Evolutionary conservation across 2,113 vertebrate genomes (phyloP), one percentile per base, ranked within the genome.

Genomic region (Megalops atlanticus): DNA sequence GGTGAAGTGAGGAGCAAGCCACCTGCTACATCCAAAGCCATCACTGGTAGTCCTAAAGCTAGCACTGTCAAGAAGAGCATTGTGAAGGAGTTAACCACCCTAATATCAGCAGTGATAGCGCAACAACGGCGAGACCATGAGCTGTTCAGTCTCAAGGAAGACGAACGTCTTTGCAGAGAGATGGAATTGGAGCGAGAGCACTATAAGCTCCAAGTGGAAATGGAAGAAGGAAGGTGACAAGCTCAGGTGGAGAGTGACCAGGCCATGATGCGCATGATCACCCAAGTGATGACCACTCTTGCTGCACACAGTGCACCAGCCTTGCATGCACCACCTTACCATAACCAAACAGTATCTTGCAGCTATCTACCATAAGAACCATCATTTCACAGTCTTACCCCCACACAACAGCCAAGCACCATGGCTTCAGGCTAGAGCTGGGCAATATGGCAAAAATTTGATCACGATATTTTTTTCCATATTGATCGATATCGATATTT

Each of bases 381-480:
- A 68, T 16, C 58, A 68, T 68, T 27, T 24, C 58, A n/a, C n/a
- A 68, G 18, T 68, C 18, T 68, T 68, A 68, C 58, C 58, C 58
- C 58, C 58, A 68, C 4, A 27, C 58, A 68, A 21, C 58, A 68
- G 58, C 58, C 58, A 68, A 68, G 18, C n/a, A 68, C 18, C 18
- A 68, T 68, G 58, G 58, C n/a, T 68, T 24, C 58, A 68, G 58
- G n/a, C n/a, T 27, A 68, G n/a, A n/a, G n/a, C n/a, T 68, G 58
- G 58, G 8, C 58, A 68, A 27, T 7, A 68, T 6, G 58, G n/a
- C n/a, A n/a, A n/a, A n/a, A n/a, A n/a, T n/a, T n/a, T n/a, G n/a
- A n/a, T n/a, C n/a, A n/a, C n/a, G n/a, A n/a, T n/a, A n/a, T n/a
- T n/a, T n/a, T n/a, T n/a, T n/a, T n/a, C n/a, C n/a, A n/a, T n/a